Evolutionary conservation across 1,140 invertebrate genomes (phyloP), one percentile per base, ranked within the genome.

Genomic region (Thaumatotibia leucotreta): DNA sequence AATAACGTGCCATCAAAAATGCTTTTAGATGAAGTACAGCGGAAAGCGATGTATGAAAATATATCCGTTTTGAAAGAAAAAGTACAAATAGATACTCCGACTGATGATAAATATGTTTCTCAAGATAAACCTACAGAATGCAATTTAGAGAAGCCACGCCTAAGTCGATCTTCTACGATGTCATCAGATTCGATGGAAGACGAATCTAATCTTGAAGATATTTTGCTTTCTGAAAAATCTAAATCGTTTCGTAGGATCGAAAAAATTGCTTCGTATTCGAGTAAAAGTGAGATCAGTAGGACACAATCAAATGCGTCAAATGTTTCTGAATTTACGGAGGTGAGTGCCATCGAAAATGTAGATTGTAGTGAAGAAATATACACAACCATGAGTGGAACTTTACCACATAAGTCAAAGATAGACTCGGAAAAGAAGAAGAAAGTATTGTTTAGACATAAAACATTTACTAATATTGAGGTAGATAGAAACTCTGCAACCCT

Each of bases 371-470:
- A 66, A 33, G 84, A 86, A 29, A 76, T 88, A 31, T 88, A 85
- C 65, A 65, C 85, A 39, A 82, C 87, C 20, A 91, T 88, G 86
- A 81, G 84, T 33, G 86, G 86, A n/a, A 91, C 88, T 9, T 69
- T 91, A 49, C 88, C 88, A 0, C 76, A 77, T 33, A 84, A 88
- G 65, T 86, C 84, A 70, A 49, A 72, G 0, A 67, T 79, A 29
- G 76, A 64, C 67, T 32, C 70, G 14, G 67, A 64, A 10, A 80
- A 83, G 22, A 87, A 86, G 67, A 87, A 86, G 66, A 87, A 88
- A 74, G 82, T 88, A 10, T 69, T 91, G 11, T 91, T 91, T 74
- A 85, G 88, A 63, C 86, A 91, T 74, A 89, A 89, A 83, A 91
- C 88, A 4, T 91, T 91, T 64, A 88, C 88, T 9, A 89, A 87